Evolutionary conservation across 2,888 invertebrate genomes (phyloP).

Genomic region (Meliscaeva auricollis): DNA sequence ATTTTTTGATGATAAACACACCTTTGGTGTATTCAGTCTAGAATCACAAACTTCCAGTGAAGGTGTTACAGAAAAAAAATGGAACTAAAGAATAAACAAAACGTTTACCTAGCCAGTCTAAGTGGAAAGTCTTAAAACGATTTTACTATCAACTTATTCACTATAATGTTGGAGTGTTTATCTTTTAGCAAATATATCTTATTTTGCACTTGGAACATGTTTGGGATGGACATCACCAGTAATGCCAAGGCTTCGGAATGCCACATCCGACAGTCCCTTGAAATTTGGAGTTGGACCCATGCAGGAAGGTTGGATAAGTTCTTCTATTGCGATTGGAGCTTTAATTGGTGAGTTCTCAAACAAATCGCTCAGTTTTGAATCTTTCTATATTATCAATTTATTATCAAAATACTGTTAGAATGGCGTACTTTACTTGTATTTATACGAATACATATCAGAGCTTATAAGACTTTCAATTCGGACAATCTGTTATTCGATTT

Average conservation of each 20-base stretch:
- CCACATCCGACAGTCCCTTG: slow-evolving; percentile 81
- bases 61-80: slow-evolving; percentile 5
- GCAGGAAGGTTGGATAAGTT: slow-evolving; percentile 89
- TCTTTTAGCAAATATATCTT: slow-evolving; percentile 87
- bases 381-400: too few species aligned
- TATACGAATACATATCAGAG: too few species aligned
- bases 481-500: too few species aligned
- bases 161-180: slow-evolving; percentile 2
- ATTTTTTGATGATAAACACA: neutral
- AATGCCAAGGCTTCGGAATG: slow-evolving; percentile 86
- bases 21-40: neutral
- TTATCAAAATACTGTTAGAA: too few species aligned
- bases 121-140: slow-evolving; percentile 20
- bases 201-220: slow-evolving; percentile 88
- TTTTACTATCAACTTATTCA: neutral
- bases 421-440: too few species aligned
- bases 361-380: too few species aligned
- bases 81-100: neutral
- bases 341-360: slow-evolving; percentile 86
- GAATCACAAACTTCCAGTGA: neutral
- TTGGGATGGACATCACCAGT: slow-evolving; percentile 86
- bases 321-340: slow-evolving; percentile 89
- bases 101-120: slow-evolving; percentile 25
- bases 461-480: too few species aligned
- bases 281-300: slow-evolving; percentile 85